phyloP scores from a whole-genome alignment of 1,140 invertebrate species.

The Diprion similis region DNA sequence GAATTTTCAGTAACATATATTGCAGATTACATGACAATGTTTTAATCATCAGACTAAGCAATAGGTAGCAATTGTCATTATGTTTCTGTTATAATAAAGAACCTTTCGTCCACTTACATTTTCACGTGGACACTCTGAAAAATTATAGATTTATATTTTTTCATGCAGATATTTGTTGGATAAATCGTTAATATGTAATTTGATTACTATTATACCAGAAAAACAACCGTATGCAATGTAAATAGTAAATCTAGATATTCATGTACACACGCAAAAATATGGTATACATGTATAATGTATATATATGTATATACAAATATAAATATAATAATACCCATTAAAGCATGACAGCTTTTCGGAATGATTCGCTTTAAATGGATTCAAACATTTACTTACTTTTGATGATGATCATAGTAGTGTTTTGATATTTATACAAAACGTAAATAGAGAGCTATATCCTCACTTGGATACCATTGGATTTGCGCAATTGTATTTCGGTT shows the following conservation, averaged over 20 bases:
- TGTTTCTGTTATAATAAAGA: too few relatives aligned
- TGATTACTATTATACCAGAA: neutral
- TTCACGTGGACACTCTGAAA: conserved; percentile 3
- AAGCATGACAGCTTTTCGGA: neutral
- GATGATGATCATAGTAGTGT: neutral
- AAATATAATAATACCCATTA: neutral
- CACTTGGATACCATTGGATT: too few relatives aligned
- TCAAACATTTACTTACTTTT: neutral
- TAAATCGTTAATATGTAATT: conserved; percentile 30
- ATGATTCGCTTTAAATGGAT: neutral
- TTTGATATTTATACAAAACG: neutral
- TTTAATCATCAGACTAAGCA: too few relatives aligned
- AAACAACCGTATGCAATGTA: neutral
- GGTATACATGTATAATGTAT: neutral
- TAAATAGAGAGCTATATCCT: too few relatives aligned
- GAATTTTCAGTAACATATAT: too few relatives aligned
- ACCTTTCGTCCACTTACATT: too few relatives aligned
- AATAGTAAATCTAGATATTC: neutral
- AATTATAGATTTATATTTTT: conserved; percentile 44
- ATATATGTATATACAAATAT: neutral
- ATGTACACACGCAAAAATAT: neutral
- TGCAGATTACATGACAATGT: too few relatives aligned
- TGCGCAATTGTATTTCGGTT: too few relatives aligned
- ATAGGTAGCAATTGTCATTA: too few relatives aligned
- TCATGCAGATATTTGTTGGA: conserved; percentile 55